These are phyloP conservation scores for Heliconius eleuchia DNA, from an alignment of 1,140 invertebrate genomes.

Conservation along the genomic window DNA sequence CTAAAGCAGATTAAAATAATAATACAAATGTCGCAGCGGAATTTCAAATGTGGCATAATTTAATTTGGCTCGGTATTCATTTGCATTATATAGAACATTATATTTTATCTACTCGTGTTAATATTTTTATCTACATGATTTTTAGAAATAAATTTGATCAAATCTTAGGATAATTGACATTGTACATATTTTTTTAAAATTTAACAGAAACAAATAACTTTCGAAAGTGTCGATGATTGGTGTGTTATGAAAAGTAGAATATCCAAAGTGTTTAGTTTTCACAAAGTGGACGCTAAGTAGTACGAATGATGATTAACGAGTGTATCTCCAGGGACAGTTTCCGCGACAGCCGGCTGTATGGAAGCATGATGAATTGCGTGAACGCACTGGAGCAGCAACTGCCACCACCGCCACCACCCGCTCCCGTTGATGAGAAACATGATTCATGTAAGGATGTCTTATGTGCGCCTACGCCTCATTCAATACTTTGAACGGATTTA, in stretches of 20 bases:
- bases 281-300: constrained; percentile 11
- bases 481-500: background rate
- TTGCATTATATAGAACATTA: background rate
- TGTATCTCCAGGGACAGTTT: constrained; percentile 77
- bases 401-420: constrained; percentile 87
- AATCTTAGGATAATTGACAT: background rate
- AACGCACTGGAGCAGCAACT: constrained; percentile 90
- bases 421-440: constrained; percentile 89
- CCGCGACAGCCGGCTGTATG: constrained; percentile 83
- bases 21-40: background rate
- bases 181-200: background rate
- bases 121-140: too few species aligned
- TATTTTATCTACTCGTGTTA: too few species aligned
- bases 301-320: constrained; percentile 38
- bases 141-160: background rate
- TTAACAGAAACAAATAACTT: background rate
- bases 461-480: constrained; percentile 10
- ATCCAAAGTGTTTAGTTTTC: background rate
- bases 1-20: constrained; percentile 8
- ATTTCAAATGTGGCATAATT: background rate
- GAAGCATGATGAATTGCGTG: constrained; percentile 93
- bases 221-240: background rate
- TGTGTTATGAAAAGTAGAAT: background rate
- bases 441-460: constrained; percentile 87
- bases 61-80: background rate